A percentile compares a stretch with the other conserved stretches of the same genome.
Evolutionary conservation across 2,113 vertebrate genomes (phyloP).

Genomic region (rat (Rattus norvegicus)): GRCr8 NC_086031.1:102935001-102935500

Average conservation of each 20-base stretch:
- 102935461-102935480: not conserved
- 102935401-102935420: not conserved
- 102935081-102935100: slow-evolving; percentile 43
- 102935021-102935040: slow-evolving; percentile 46
- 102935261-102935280: not conserved
- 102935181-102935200: not conserved
- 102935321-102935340: not conserved
- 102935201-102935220: not conserved
- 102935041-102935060: slow-evolving; percentile 30
- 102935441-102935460: not conserved
- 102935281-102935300: not conserved
- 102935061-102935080: slow-evolving; percentile 47
- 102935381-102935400: not conserved
- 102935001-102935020: slow-evolving; percentile 26
- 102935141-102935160: not conserved
- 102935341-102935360: not conserved
- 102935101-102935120: not conserved
- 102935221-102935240: not conserved
- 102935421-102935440: not conserved
- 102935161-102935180: slow-evolving; percentile 5
- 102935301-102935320: not conserved
- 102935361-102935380: not conserved
- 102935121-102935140: slow-evolving; percentile 52
- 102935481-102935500: not conserved
- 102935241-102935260: not conserved